Evolutionary conservation across 2,888 invertebrate genomes (phyloP).

Genomic region (Calephelis perditalis): DNA sequence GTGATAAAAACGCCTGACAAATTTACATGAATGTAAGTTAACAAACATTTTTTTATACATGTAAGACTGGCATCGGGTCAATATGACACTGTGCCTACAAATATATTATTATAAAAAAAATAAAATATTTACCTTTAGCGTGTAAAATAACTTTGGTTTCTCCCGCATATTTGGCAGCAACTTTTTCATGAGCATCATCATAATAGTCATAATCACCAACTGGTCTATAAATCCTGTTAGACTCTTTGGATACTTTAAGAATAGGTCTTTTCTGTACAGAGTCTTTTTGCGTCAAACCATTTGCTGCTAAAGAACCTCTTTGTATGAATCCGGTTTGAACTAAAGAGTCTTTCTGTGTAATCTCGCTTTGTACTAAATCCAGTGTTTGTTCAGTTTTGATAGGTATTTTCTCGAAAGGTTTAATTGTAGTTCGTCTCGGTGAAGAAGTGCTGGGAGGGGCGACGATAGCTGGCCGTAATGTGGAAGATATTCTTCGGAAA

Average conservation of each 20-base stretch:
- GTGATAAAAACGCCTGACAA: too few species aligned
- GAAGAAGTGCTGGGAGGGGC: conserved; percentile 30
- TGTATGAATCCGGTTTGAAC: too few species aligned
- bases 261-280: conserved; percentile 18
- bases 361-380: background rate
- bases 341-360: background rate
- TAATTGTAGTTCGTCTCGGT: conserved; percentile 32
- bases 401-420: conserved; percentile 51
- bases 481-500: conserved; percentile 53
- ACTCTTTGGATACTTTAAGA: conserved; percentile 25
- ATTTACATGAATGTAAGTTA: too few species aligned
- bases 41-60: too few species aligned
- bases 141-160: conserved; percentile 79
- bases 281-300: too few species aligned
- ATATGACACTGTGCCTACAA: too few species aligned
- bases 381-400: conserved; percentile 18
- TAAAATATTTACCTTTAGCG: conserved; percentile 64
- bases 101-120: background rate
- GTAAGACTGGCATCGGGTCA: too few species aligned
- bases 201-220: conserved; percentile 82
- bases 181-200: conserved; percentile 81
- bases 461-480: conserved; percentile 40
- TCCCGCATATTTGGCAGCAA: conserved; percentile 58
- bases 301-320: too few species aligned
- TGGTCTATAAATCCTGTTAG: conserved; percentile 48